Percentiles rank a stretch among this genome's conserved stretches.
These are phyloP conservation scores for Danio albolineatus DNA, from an alignment of 2,797 vertebrate species.

Conservation along the genomic window DNA sequence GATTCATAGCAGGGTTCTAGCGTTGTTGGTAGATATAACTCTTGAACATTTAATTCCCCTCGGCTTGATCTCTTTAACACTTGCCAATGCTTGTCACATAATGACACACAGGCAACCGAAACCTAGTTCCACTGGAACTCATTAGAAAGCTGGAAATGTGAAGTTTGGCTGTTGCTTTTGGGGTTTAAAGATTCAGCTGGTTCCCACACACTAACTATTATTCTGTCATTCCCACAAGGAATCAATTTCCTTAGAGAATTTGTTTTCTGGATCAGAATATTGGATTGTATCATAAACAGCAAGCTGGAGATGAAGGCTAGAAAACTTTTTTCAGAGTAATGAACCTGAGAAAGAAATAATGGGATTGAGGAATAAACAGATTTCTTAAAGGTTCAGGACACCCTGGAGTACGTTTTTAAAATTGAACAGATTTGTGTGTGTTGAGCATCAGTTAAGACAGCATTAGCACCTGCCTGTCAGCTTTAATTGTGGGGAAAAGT, in stretches of 20 bases:
- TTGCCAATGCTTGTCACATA: neutral
- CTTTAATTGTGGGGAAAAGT: no score
- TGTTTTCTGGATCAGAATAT: slow-evolving; percentile 9
- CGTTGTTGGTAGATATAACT: neutral
- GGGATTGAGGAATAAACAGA: slow-evolving; percentile 6
- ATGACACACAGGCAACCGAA: slow-evolving; percentile 6
- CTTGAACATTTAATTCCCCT: neutral
- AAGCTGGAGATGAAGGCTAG: neutral
- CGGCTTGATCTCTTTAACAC: neutral
- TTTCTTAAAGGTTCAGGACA: no score
- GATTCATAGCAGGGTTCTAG: neutral
- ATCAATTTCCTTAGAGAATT: slow-evolving; percentile 1
- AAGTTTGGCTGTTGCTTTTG: slow-evolving; percentile 1
- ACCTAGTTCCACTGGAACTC: slow-evolving; percentile 22
- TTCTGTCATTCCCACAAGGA: slow-evolving; percentile 14
- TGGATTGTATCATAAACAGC: neutral
- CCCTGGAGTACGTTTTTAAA: no score
- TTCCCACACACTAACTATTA: neutral
- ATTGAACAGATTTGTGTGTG: no score
- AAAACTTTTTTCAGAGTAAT: slow-evolving; percentile 1
- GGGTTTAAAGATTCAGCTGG: neutral
- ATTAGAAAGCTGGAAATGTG: slow-evolving; percentile 16
- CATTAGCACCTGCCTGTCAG: no score
- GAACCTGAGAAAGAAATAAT: neutral
- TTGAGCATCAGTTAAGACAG: no score